A percentile compares a stretch with the other conserved stretches of the same genome.
phyloP scores from a whole-genome alignment of 2,888 invertebrate species.

The Lycocerus yunnanus region DNA sequence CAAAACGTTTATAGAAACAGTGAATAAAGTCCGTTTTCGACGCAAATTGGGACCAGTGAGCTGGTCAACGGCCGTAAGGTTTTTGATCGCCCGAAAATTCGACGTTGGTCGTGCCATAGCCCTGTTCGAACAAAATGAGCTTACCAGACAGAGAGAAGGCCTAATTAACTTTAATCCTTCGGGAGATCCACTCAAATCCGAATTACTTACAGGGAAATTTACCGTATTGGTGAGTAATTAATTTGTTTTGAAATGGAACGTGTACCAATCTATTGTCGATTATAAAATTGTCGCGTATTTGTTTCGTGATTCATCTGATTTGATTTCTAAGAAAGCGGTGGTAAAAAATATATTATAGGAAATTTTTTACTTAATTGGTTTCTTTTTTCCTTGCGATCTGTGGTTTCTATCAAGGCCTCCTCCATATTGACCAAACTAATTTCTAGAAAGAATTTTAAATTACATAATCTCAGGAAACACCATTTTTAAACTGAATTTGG shows the following conservation, averaged over 20 bases:
- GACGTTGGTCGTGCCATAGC: conserved; percentile 88
- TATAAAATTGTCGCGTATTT: neutral
- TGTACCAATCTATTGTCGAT: neutral
- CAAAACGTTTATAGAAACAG: conserved; percentile 78
- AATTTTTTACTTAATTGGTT: neutral
- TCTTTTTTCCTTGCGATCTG: neutral
- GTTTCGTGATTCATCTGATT: neutral
- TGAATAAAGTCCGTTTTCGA: conserved; percentile 65
- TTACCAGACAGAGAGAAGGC: conserved; percentile 84
- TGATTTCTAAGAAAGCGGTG: neutral
- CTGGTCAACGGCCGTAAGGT: conserved; percentile 90
- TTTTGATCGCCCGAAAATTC: conserved; percentile 92
- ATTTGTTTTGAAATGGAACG: neutral
- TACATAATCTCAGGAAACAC: neutral
- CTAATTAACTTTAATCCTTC: conserved; percentile 82
- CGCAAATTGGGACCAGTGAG: conserved; percentile 65
- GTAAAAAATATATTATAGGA: neutral
- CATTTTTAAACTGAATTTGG: neutral
- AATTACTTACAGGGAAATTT: conserved; percentile 92
- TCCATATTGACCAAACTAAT: neutral
- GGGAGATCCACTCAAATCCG: conserved; percentile 81
- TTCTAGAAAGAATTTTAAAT: neutral
- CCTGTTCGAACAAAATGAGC: conserved; percentile 92
- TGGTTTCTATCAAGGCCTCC: neutral
- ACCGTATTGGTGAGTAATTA: conserved; percentile 80